Evolutionary conservation across 2,888 invertebrate species (phyloP), one percentile per base, ranked within the genome.

Genomic region (Polylopha cassiicola): DNA sequence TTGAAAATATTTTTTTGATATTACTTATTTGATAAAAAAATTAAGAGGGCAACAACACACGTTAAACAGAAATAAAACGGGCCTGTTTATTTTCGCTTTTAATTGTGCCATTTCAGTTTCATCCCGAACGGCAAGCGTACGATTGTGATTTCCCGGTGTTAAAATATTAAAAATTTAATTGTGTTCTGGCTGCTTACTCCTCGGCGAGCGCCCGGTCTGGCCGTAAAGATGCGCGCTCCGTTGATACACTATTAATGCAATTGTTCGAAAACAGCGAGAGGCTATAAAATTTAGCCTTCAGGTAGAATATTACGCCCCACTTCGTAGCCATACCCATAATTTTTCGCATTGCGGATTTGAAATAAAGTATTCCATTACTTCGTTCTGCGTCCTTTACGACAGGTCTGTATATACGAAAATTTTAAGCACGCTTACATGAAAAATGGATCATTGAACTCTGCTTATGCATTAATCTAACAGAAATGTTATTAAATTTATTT

Each of bases 211-310:
- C 21, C 6, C 17, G 20, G 21, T 64, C 60, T 60, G 54, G 74
- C 77, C 67, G 73, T 80, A 77, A 81, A 79, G 79, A 78, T 73
- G 68, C 64, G 66, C 67, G 66, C 68, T 70, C 65, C 64, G 71
- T 72, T 80, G 78, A 81, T 82, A 77, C 75, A 80, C 79, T 84
- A 81, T 84, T 82, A 81, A 84, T 82, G 84, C 78, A 80, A 84
- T 84, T 80, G 80, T 80, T 82, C 73, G 76, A 77, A 80, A 81
- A 80, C 77, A 73, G 72, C 66, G 72, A 65, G 58, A 51, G 66
- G 73, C 70, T 65, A 80, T 82, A 82, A 80, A 81, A 79, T 79
- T 73, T 77, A 70, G 73, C 73, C 71, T 78, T 78, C 78, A 80
- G 76, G 80, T 79, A 61, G 68, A 77, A 74, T 74, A 77, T 68